These are phyloP conservation scores for Neodiprion fabricii DNA, from an alignment of 1,140 invertebrate species.

Conservation along the genomic window DNA sequence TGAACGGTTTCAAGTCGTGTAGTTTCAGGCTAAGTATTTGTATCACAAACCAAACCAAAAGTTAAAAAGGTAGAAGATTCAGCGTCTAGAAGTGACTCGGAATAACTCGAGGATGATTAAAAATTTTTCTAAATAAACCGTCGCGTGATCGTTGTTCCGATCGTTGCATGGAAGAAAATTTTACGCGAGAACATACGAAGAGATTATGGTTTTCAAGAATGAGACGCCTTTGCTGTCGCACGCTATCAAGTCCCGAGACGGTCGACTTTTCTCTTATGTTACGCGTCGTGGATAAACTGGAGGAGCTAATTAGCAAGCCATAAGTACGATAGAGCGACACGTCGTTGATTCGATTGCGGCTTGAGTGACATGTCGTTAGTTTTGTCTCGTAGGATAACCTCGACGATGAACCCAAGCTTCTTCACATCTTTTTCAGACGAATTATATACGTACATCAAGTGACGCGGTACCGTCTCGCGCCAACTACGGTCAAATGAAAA, in stretches of 20 bases:
- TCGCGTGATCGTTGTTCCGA: too few species aligned
- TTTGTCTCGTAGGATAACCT: constrained; percentile 60
- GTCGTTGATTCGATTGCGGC: constrained; percentile 50
- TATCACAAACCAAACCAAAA: too few species aligned
- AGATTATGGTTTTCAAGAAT: neutral
- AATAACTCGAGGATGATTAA: too few species aligned
- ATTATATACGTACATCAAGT: neutral
- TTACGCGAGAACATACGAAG: neutral
- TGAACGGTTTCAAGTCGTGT: too few species aligned
- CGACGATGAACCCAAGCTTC: constrained; percentile 47
- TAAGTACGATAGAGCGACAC: constrained; percentile 60
- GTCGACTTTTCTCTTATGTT: neutral
- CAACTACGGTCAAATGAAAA: too few species aligned
- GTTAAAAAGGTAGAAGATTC: too few species aligned
- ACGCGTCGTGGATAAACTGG: neutral
- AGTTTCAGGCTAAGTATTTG: too few species aligned
- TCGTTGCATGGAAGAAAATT: neutral
- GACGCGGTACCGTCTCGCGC: too few species aligned
- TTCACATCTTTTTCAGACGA: neutral
- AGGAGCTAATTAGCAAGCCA: constrained; percentile 56
- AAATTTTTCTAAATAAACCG: too few species aligned
- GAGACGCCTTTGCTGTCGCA: neutral
- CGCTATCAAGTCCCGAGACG: neutral
- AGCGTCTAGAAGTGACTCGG: too few species aligned
- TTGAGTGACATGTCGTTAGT: constrained; percentile 55